Percentiles rank a stretch among this genome's conserved stretches.
phyloP scores from a whole-genome alignment of 2,113 vertebrate genomes.

The Cervus canadensis region DNA sequence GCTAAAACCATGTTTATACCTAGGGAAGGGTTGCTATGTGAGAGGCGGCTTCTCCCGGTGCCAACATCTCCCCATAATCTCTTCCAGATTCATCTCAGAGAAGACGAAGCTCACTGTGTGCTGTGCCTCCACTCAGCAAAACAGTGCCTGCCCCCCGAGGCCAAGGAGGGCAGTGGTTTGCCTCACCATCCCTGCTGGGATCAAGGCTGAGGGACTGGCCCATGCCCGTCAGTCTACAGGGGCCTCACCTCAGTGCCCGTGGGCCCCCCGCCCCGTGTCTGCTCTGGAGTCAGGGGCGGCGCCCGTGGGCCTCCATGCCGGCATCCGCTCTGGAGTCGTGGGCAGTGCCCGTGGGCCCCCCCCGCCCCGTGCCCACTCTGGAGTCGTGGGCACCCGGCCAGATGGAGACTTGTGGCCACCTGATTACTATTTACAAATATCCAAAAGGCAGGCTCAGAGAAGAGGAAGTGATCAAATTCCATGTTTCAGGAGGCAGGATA shows the following conservation, averaged over 20 bases:
- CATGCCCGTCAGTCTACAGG: accelerated
- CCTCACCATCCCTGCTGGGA: accelerated
- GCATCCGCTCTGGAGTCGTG: too few relatives aligned
- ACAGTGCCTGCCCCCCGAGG: accelerated
- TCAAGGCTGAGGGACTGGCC: accelerated
- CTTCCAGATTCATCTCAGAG: background rate
- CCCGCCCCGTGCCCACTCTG: accelerated
- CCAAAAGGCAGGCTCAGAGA: background rate
- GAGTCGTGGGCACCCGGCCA: background rate
- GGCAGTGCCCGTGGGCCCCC: accelerated
- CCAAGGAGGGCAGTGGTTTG: accelerated
- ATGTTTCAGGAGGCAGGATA: background rate
- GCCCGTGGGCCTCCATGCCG: accelerated
- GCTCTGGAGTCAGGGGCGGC: accelerated
- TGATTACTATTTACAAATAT: background rate
- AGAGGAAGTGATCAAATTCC: background rate
- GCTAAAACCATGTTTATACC: background rate
- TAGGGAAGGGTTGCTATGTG: background rate
- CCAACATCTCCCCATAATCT: background rate
- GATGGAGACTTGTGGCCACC: background rate
- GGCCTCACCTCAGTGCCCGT: accelerated
- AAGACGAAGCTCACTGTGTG: background rate
- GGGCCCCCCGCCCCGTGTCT: accelerated
- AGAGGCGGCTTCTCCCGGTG: background rate
- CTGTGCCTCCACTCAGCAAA: background rate